Base-by-base conservation (phyloP, 2,113 vertebrate genomes). In the Amphiprion percula region DNA sequence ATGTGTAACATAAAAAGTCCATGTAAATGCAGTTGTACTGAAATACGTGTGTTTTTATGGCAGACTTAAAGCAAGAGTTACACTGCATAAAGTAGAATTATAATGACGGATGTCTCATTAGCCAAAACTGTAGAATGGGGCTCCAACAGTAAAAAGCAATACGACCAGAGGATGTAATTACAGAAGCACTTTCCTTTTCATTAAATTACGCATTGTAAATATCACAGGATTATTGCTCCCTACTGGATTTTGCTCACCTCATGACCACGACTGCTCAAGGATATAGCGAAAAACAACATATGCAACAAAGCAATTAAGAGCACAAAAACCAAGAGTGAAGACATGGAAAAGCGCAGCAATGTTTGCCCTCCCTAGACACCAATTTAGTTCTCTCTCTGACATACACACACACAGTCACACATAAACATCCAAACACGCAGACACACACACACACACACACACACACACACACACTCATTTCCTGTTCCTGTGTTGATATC, bases 401-500 rank as follows among this genome's bases (percentile, higher is more conserved):
- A 41, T 44, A 30, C 24, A 58, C 52, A 58, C 52, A 37, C 30
- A 44, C 16, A 21, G 39, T 37, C 55, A 33, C n/a, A 55, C 66
- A 80, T 55, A 33, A 47, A 33, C 30, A 44, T 19, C 23, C 4
- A 39, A 39, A 10, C 37, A 7, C 54, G 3, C 39, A 23, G 30
- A 41, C 39, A 53, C 52, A 68, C 60, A 14, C 10, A 41, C n/a
- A 55, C 66, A 80, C 24, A 74, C 46, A 52, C 67, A 53, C 52
- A 68, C 60, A 14, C 10, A 41, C n/a, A 55, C 66, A 80, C 24
- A 74, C 46, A 52, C 67, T 50, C 77, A 87, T 65, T 89, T 92
- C 89, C 92, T 89, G 80, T 89, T 90, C 76, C 89, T 84, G 83
- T 83, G 87, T 69, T 73, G 85, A 84, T 87, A 86, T 88, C 70